Percentiles rank a stretch among this genome's conserved stretches.
phyloP scores from a whole-genome alignment of 2,113 vertebrate species.

The Tyto alba region DNA sequence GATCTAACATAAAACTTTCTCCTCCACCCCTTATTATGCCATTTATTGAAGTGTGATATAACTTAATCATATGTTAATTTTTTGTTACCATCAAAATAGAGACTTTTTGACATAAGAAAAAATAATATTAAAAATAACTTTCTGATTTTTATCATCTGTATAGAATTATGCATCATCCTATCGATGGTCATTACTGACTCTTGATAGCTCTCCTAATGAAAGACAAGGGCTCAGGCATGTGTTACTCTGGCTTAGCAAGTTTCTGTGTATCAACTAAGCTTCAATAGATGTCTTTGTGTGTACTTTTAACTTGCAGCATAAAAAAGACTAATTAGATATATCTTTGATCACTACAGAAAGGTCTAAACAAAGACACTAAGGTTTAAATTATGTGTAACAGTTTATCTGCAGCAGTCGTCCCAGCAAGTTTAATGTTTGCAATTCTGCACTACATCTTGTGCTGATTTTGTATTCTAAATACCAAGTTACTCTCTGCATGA shows the following conservation, averaged over 20 bases:
- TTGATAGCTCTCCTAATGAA: background rate
- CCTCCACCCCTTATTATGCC: background rate
- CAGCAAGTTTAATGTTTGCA: conserved; percentile 42
- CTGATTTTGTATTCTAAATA: conserved; percentile 57
- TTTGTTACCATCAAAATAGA: conserved; percentile 22
- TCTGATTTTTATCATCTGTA: background rate
- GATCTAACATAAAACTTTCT: conserved; percentile 61
- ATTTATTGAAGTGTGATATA: conserved; percentile 1
- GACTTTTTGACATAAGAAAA: background rate
- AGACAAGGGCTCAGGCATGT: background rate
- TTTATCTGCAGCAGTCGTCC: conserved; percentile 21
- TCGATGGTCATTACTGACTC: background rate
- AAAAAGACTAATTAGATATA: conserved; percentile 7
- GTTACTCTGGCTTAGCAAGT: background rate
- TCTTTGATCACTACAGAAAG: conserved; percentile 20
- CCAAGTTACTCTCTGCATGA: conserved; percentile 52
- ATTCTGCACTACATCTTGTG: conserved; percentile 53
- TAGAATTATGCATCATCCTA: background rate
- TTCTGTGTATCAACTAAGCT: background rate
- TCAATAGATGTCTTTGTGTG: background rate
- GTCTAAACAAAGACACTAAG: background rate
- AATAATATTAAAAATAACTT: background rate
- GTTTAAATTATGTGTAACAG: conserved; percentile 1
- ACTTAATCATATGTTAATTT: conserved; percentile 27
- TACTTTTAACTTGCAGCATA: background rate